phyloP scores from a whole-genome alignment of 2,888 invertebrate genomes.

The Melinaea menophilus region DNA sequence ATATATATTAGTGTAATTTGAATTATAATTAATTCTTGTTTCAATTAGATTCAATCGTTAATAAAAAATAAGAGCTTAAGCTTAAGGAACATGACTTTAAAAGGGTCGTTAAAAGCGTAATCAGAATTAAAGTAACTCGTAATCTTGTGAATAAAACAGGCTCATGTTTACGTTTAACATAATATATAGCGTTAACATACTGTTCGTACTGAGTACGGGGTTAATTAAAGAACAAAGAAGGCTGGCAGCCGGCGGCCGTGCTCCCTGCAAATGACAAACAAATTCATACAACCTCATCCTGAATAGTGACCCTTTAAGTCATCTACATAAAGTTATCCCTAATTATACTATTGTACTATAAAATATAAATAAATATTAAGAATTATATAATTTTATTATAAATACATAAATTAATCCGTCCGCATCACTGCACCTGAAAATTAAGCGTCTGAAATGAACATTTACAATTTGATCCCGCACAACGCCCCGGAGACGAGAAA shows the following conservation, averaged over 20 bases:
- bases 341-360: neutral
- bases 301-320: neutral
- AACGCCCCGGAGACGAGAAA: slow-evolving; percentile 44
- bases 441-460: slow-evolving; percentile 52
- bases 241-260: slow-evolving; percentile 39
- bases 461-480: slow-evolving; percentile 42
- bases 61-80: neutral
- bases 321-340: neutral
- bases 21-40: neutral
- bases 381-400: slow-evolving; percentile 3
- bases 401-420: slow-evolving; percentile 19
- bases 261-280: slow-evolving; percentile 16
- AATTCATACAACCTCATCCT: slow-evolving; percentile 8
- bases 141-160: slow-evolving; percentile 17
- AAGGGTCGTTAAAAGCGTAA: slow-evolving; percentile 21
- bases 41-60: neutral
- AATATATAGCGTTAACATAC: slow-evolving; percentile 6
- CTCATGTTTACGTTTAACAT: slow-evolving; percentile 16
- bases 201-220: slow-evolving; percentile 3
- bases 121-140: slow-evolving; percentile 20
- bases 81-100: slow-evolving; percentile 3
- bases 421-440: slow-evolving; percentile 48
- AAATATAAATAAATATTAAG: neutral
- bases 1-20: no score
- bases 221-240: slow-evolving; percentile 52